These are phyloP conservation scores for Coracopsis vasa DNA, from an alignment of 2,113 vertebrate species.

Conservation along the genomic window DNA sequence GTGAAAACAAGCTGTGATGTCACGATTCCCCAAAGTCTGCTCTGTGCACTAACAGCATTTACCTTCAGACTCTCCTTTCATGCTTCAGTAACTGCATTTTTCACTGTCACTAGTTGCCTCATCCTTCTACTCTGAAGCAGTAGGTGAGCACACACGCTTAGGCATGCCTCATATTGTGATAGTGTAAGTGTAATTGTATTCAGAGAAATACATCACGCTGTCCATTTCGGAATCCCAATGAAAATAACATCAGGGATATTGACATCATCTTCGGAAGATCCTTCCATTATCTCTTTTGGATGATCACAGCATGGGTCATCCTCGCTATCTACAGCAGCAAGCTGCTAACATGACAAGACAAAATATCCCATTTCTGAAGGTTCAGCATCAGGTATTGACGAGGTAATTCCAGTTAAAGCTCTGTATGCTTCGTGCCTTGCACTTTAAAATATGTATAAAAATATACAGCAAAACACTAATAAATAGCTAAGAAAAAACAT, in stretches of 20 bases:
- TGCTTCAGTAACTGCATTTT: conserved; percentile 65
- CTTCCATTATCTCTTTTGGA: background rate
- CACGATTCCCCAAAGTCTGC: conserved; percentile 56
- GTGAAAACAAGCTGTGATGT: conserved; percentile 28
- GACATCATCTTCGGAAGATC: conserved; percentile 13
- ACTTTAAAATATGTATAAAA: background rate
- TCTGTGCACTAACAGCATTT: conserved; percentile 30
- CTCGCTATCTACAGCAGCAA: background rate
- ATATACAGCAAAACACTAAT: background rate
- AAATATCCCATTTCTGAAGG: background rate
- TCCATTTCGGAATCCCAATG: conserved; percentile 7
- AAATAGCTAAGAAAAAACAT: background rate
- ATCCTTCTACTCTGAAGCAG: conserved; percentile 9
- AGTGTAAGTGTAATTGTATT: background rate
- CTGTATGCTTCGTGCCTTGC: background rate
- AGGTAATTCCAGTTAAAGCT: background rate
- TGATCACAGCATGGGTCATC: background rate
- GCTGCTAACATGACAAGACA: background rate
- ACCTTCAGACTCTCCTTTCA: conserved; percentile 66
- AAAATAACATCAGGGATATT: conserved; percentile 14
- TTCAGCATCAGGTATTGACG: background rate
- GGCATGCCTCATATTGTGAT: background rate
- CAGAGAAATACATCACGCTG: conserved; percentile 10
- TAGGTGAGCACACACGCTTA: background rate
- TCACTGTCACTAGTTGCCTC: conserved; percentile 58